Evolutionary conservation across 1,140 invertebrate species (phyloP).

Genomic region (Euglossa dilemma): DNA sequence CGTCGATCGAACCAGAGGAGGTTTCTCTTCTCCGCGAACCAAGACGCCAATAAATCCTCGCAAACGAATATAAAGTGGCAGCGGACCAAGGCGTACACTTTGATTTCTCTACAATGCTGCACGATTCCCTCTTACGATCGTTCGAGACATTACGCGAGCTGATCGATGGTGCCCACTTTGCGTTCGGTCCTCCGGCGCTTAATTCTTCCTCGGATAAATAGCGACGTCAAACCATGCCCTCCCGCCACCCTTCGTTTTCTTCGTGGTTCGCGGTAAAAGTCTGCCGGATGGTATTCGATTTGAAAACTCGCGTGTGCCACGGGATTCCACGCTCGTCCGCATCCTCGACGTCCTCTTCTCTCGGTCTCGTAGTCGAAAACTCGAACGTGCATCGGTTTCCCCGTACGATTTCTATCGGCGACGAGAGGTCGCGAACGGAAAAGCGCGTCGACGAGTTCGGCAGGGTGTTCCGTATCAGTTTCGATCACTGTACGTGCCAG

Average conservation of each 20-base stretch:
- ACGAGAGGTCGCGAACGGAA: not conserved
- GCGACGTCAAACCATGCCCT: not conserved
- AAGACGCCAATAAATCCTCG: slow-evolving; percentile 58
- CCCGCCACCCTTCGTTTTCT: not conserved
- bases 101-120: slow-evolving; percentile 31
- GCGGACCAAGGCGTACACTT: slow-evolving; percentile 34
- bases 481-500: not conserved
- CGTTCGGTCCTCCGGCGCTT: not conserved
- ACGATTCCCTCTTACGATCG: not conserved
- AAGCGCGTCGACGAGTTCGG: not conserved
- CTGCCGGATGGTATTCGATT: not conserved
- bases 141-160: not conserved
- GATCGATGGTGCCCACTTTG: slow-evolving; percentile 24
- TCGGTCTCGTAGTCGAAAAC: too few species aligned
- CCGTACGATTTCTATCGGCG: not conserved
- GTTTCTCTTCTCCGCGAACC: slow-evolving; percentile 32
- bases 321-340: not conserved
- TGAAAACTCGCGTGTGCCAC: not conserved
- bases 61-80: slow-evolving; percentile 62
- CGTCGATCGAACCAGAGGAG: slow-evolving; percentile 52
- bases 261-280: not conserved
- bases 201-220: slow-evolving; percentile 1
- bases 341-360: not conserved
- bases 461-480: not conserved
- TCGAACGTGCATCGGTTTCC: not conserved